Percentiles rank a stretch among this genome's conserved stretches.
Conservation (phyloP, 2,888 invertebrate species). For the Brachyptera risi region DNA sequence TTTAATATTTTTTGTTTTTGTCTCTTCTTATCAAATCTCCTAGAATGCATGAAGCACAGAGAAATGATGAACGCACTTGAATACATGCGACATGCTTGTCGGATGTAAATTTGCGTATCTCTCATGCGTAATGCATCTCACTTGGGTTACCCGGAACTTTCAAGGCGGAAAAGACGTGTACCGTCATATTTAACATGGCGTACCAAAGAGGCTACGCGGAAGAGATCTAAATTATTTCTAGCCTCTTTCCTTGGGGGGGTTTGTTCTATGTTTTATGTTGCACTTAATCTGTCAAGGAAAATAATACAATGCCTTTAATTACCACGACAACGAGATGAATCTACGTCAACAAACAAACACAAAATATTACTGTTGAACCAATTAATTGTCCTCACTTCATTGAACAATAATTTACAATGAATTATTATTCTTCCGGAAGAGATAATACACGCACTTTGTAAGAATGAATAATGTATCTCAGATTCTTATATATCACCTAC, state of each 20-base stretch:
- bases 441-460: background rate
- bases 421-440: background rate
- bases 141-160: too few species aligned
- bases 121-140: too few species aligned
- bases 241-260: background rate
- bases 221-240: background rate
- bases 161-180: too few species aligned
- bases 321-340: background rate
- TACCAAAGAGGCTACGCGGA: too few species aligned
- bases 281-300: constrained; percentile 9
- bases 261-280: background rate
- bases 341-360: background rate
- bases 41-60: too few species aligned
- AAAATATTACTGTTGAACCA: background rate
- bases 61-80: too few species aligned
- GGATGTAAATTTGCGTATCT: too few species aligned
- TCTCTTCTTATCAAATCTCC: too few species aligned
- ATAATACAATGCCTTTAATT: constrained; percentile 1
- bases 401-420: background rate
- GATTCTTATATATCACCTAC: background rate
- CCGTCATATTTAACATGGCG: too few species aligned
- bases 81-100: too few species aligned
- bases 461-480: background rate
- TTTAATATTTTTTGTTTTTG: too few species aligned
- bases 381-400: background rate